phyloP scores from a whole-genome alignment of 2,113 vertebrate species.

The Cavia aperea region DNA sequence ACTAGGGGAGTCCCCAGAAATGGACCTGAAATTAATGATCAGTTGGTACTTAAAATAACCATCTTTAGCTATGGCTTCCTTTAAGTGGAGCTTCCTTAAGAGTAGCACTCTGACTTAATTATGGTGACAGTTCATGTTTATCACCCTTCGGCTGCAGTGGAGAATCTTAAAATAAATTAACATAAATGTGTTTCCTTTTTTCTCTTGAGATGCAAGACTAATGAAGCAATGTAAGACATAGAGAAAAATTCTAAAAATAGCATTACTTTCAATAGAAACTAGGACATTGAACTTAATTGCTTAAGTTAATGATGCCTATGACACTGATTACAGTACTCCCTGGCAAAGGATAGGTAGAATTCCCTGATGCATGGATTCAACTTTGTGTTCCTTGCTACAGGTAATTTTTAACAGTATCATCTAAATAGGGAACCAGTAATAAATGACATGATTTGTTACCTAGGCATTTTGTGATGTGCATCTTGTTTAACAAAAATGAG shows the following conservation, averaged over 20 bases:
- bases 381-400: background rate
- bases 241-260: slow-evolving; percentile 46
- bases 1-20: slow-evolving; percentile 43
- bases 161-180: slow-evolving; percentile 50
- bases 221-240: slow-evolving; percentile 37
- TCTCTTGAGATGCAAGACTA: slow-evolving; percentile 36
- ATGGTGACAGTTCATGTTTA: slow-evolving; percentile 39
- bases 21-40: slow-evolving; percentile 46
- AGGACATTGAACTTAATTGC: slow-evolving; percentile 60
- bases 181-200: slow-evolving; percentile 39
- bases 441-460: background rate
- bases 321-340: background rate
- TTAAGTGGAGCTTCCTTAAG: slow-evolving; percentile 8
- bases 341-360: background rate
- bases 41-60: slow-evolving; percentile 49
- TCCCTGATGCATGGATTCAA: background rate
- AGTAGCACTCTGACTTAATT: slow-evolving; percentile 53
- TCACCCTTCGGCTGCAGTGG: slow-evolving; percentile 32
- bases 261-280: slow-evolving; percentile 39
- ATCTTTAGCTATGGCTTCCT: slow-evolving; percentile 28
- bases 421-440: background rate
- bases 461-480: background rate
- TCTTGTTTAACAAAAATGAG: background rate
- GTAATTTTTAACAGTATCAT: slow-evolving; percentile 19
- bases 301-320: slow-evolving; percentile 52